phyloP scores from a whole-genome alignment of 2,113 vertebrate species.

The Calidris pygmaea region DNA sequence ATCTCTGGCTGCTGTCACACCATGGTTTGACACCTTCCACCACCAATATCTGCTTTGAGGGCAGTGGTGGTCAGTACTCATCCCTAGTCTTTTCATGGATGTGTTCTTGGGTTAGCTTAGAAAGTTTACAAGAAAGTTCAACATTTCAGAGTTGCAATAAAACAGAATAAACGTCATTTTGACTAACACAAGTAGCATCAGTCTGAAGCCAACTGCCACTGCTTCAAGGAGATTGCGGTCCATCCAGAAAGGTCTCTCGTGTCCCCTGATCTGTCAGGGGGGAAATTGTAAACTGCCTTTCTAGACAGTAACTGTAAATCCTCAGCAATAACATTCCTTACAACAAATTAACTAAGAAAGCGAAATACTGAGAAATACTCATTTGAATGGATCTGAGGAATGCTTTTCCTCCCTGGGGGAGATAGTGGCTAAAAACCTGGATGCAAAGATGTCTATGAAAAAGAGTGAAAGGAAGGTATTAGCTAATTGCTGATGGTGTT shows the following conservation, averaged over 20 bases:
- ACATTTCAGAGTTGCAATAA: neutral
- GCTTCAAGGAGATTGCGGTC: neutral
- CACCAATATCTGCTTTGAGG: neutral
- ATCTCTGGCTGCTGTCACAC: neutral
- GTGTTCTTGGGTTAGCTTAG: neutral
- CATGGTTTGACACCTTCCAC: constrained; percentile 3
- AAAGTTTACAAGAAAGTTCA: neutral
- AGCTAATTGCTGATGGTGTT: neutral
- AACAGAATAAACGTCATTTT: neutral
- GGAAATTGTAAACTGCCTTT: neutral
- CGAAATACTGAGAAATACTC: neutral
- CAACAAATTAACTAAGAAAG: neutral
- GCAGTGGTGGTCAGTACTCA: neutral
- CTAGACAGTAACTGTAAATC: too few species aligned
- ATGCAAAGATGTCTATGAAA: neutral
- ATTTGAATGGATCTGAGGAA: neutral
- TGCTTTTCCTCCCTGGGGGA: neutral
- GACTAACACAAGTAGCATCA: neutral
- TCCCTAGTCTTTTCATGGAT: too few species aligned
- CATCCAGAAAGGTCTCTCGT: neutral
- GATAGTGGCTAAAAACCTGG: neutral
- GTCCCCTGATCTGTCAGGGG: neutral
- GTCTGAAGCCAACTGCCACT: neutral
- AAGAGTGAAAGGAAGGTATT: neutral
- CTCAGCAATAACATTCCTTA: neutral